Conservation (phyloP, 1,140 invertebrate genomes). For the Scaptomyza montana region DNA sequence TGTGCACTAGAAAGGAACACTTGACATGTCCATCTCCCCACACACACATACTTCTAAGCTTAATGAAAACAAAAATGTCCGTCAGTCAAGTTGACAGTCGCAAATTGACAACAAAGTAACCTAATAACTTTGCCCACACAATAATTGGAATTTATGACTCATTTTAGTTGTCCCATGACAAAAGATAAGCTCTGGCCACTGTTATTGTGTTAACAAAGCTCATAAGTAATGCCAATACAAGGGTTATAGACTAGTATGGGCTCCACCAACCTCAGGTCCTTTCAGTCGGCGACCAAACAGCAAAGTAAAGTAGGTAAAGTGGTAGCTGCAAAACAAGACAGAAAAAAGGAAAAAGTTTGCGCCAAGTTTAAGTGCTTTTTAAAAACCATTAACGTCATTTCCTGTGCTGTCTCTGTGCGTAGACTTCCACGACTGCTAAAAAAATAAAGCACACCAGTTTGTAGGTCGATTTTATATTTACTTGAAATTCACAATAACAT, state of each 20-base stretch:
- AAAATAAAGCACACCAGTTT: neutral
- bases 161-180: constrained; percentile 26
- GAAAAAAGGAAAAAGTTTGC: constrained; percentile 48
- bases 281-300: constrained; percentile 29
- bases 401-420: constrained; percentile 50
- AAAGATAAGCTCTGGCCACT: neutral
- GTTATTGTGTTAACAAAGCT: constrained; percentile 59
- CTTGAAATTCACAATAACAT: constrained; percentile 22
- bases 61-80: constrained; percentile 77
- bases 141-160: constrained; percentile 79
- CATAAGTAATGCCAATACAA: constrained; percentile 55
- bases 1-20: constrained; percentile 28
- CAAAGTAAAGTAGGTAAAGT: constrained; percentile 14
- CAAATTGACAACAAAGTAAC: constrained; percentile 65
- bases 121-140: constrained; percentile 73
- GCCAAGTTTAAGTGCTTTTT: constrained; percentile 80
- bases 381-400: constrained; percentile 81
- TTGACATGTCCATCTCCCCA: constrained; percentile 50
- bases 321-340: constrained; percentile 1
- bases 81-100: constrained; percentile 26
- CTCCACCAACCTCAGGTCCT: constrained; percentile 18
- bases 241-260: constrained; percentile 45
- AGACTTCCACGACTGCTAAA: constrained; percentile 5
- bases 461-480: constrained; percentile 11
- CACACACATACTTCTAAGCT: constrained; percentile 57